Evolutionary conservation across 2,113 vertebrate species (phyloP), one percentile per base, ranked within the genome.

Genomic region (Formicarius rufipectus): DNA sequence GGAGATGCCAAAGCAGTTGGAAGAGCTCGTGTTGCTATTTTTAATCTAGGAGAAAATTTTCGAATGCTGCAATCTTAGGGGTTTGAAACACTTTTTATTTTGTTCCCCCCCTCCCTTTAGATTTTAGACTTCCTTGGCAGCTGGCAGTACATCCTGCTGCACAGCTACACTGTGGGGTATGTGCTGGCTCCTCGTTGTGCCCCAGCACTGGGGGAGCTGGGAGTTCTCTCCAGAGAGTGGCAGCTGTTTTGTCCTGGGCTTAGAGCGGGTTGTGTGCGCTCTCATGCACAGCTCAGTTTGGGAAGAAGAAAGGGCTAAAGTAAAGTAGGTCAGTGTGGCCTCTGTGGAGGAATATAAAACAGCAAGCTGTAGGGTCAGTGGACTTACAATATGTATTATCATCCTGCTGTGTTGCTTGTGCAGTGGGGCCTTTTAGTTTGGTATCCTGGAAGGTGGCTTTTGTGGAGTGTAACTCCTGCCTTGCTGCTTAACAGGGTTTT

Each of bases 301-400:
- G 84, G 81, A 88, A 79, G 81, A 95, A 93, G 83, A 93, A 89
- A 90, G 75, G 82, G 59, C 88, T 84, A 53, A 76, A 90, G 71
- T 90, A 90, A 95, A 90, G 92, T 96, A 96, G 91, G 89, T 96
- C 92, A 94, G 45, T 44, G n/a, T 92, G 75, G 84, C 81, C 87
- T 94, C 90, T 88, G 74, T 87, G 82, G 71, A 89, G 75, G 93
- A 91, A 80, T 93, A 88, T 94, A 89, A 96, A 90, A 62, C 72
- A 94, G 93, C 56, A 88, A 53, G 82, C 89, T 92, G 79, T 69
- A 84, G 91, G 90, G 71, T 91, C 94, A 93, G 89, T 78, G 89
- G 30, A 75, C 89, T 90, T 96, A 82, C 79, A 90, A 0, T 88
- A 55, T 58, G 52, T 66, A 3, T 86, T 75, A 47, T 89, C 80